Base-by-base conservation (phyloP, 1,140 invertebrate species). In the Dolichoris vasculosae region DNA sequence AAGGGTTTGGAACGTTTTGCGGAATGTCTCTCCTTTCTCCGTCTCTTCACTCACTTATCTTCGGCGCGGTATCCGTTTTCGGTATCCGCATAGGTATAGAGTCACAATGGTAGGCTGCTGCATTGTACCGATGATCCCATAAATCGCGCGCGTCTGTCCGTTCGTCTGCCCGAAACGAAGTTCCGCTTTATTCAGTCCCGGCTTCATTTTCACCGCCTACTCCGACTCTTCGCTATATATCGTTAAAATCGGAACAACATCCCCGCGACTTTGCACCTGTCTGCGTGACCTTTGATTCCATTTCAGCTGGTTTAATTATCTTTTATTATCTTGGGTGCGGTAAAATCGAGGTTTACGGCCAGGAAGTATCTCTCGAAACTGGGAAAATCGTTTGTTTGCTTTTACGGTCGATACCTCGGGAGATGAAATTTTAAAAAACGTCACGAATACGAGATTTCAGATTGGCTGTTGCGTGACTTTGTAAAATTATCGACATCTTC, bases 1-100 rank as follows among this genome's bases (percentile, higher is more conserved):
- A 73, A 73, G 69, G 69, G 69, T 26, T 38, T 73, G 69, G 69
- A 73, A 73, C 69, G 69, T 73, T 73, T 73, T 73, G 38, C 77
- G 55, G 79, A 81, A 67, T 67, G 79, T 48, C 63, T 67, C 4
- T 64, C 51, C 69, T 64, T 63, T 30, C 38, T 80, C 23, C 51
- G 55, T 23, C 35, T 79, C 35, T 79, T 55, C 51, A 43, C 77
- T 59, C 55, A 8, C 35, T 40, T n/a, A 79, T 59, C 46, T 32
- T 43, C 75, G 46, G 23, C 46, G n/a, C 46, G 75, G 40, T 38
- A 55, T 55, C 43, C 75, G 43, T 35, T 51, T 51, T 76, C 11
- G 26, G 73, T 40, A 7, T 46, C 40, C 46, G 26, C n/a, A 78
- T 59, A 59, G 40, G 48, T 38, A 30, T 46, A 32, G 51, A 1